Percentiles rank a stretch among this genome's conserved stretches.
Conservation (phyloP, 2,888 invertebrate genomes). For the Gonocerus acuteangulatus region DNA sequence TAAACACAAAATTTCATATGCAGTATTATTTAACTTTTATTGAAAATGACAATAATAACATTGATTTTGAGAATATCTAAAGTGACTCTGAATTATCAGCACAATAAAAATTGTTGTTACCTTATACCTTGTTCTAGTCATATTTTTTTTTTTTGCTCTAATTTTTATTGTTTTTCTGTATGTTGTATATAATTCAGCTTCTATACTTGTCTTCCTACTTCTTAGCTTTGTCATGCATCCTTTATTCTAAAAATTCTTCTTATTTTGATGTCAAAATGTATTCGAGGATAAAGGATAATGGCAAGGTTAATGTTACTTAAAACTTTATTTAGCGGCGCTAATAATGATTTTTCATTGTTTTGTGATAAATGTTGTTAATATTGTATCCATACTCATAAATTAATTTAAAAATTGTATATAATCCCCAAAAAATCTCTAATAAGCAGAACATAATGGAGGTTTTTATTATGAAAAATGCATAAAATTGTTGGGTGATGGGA, state of each 20-base stretch:
- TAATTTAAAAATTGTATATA: conserved; percentile 1
- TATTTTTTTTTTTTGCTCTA: neutral
- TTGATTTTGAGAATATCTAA: conserved; percentile 4
- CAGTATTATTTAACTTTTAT: conserved; percentile 6
- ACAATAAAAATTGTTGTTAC: conserved; percentile 9
- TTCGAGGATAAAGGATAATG: neutral
- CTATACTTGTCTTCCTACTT: conserved; percentile 16
- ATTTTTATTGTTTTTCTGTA: neutral
- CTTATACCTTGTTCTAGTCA: conserved; percentile 9
- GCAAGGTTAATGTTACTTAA: conserved; percentile 5
- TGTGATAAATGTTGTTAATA: conserved; percentile 20
- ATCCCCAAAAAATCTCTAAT: neutral
- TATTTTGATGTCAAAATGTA: no score
- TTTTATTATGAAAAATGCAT: neutral
- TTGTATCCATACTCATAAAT: neutral
- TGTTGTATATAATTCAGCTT: conserved; percentile 5
- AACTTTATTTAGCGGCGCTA: conserved; percentile 17
- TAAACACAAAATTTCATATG: neutral
- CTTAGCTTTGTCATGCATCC: conserved; percentile 1
- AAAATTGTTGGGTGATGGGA: conserved; percentile 12
- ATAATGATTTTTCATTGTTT: conserved; percentile 13
- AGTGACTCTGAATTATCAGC: neutral
- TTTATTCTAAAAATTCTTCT: neutral
- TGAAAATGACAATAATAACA: conserved; percentile 15
- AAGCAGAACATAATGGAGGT: neutral